These are phyloP conservation scores for Syngnathoides biaculeatus DNA, from an alignment of 2,113 vertebrate species.

Conservation along the genomic window DNA sequence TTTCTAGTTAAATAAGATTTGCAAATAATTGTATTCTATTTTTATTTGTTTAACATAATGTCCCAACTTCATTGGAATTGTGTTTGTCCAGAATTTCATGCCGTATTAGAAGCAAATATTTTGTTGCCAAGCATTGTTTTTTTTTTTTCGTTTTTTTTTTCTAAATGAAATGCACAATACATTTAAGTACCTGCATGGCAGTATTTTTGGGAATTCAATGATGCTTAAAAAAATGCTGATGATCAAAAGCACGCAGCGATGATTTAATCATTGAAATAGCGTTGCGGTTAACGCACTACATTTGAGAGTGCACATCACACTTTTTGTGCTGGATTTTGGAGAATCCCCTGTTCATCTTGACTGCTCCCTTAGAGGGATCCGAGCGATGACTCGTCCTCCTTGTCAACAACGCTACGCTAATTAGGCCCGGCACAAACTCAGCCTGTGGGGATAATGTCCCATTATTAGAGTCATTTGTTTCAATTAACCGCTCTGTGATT, in stretches of 20 bases:
- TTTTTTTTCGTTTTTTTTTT: too few relatives aligned
- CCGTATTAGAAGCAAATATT: neutral
- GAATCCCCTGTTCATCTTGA: conserved; percentile 51
- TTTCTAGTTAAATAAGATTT: too few relatives aligned
- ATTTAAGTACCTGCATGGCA: neutral
- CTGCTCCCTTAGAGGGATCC: conserved; percentile 86
- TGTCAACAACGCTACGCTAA: conserved; percentile 81
- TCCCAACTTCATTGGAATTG: too few relatives aligned
- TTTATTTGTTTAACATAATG: too few relatives aligned
- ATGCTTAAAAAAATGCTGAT: neutral
- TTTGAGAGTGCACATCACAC: conserved; percentile 11
- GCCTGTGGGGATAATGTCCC: conserved; percentile 96
- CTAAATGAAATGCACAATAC: neutral
- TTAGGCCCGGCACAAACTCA: conserved; percentile 90
- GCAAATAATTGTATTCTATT: too few relatives aligned
- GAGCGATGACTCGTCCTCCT: conserved; percentile 82
- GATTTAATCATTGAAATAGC: conserved; percentile 7
- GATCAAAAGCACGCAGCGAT: neutral
- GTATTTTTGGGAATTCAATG: neutral
- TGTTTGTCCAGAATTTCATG: too few relatives aligned
- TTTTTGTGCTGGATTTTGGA: conserved; percentile 17
- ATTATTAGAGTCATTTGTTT: conserved; percentile 99
- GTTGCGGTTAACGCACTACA: conserved; percentile 36
- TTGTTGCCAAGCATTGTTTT: neutral
- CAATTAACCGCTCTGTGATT: conserved; percentile 98